Evolutionary conservation across 2,113 vertebrate species (phyloP), one percentile per base, ranked within the genome.

Genomic region (Capra hircus): DNA sequence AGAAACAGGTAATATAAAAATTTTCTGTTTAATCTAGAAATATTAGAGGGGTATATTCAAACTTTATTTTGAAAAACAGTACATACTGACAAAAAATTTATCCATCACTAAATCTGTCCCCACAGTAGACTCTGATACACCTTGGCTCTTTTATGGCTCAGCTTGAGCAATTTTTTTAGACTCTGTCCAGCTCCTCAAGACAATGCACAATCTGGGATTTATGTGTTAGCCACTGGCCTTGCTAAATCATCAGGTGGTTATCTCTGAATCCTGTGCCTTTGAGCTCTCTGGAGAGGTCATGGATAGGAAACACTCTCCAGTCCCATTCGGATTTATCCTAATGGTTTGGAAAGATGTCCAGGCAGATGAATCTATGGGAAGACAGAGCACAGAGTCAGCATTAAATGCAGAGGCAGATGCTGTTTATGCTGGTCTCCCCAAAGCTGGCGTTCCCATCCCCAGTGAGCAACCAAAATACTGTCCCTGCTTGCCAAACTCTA

Each of bases 341-440:
- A 30, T 71, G 21, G 21, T 83, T 81, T 97, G 90, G 95, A 96
- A 95, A 94, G 81, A 83, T 43, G 23, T 25, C 17, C 89, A 67
- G 59, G 89, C 82, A 95, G 94, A 80, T 92, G 88, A 91, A 53
- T 48, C 74, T 78, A 53, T 17, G 62, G 64, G 48, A 71, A 90
- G 94, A 91, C 74, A 11, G 40, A 88, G 83, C 90, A 78, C n/a
- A 64, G 83, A 90, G 23, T 95, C 95, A 90, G 90, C 96, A 95
- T 52, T 96, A 80, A 90, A 67, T 23, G 57, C 71, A 92, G 80
- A 84, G 71, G 88, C 97, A 96, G 95, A 84, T 52, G 78, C 90
- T 59, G 10, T 53, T 71, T 71, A 78, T 80, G 27, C 64, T 88
- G 93, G 27, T 92, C 86, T 93, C 43, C 52, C 71, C 40, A 12